These are phyloP conservation scores for Drosophila histrio DNA, from an alignment of 2,888 invertebrate species.

Conservation along the genomic window DNA sequence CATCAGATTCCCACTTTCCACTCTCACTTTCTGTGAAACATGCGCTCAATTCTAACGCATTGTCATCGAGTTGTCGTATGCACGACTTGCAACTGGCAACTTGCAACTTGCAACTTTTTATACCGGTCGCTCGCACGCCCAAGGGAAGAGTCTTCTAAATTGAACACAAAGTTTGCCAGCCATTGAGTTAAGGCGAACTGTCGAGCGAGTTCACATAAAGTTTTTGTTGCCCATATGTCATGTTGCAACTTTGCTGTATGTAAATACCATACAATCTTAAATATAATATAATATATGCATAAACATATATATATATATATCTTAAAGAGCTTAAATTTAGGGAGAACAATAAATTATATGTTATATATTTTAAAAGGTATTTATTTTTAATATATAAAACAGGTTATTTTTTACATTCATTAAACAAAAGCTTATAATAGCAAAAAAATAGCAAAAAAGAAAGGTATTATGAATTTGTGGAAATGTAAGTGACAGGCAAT, in stretches of 20 bases:
- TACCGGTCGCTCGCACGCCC: not conserved
- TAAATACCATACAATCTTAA: slow-evolving; percentile 10
- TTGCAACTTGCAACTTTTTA: slow-evolving; percentile 31
- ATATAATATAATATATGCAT: not conserved
- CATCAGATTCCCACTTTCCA: not conserved
- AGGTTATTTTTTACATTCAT: too few relatives aligned
- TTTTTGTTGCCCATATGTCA: slow-evolving; percentile 31
- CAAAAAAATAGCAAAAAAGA: too few relatives aligned
- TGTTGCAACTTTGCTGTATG: slow-evolving; percentile 21
- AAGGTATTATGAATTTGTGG: too few relatives aligned
- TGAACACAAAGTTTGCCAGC: slow-evolving; percentile 61
- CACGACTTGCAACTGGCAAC: slow-evolving; percentile 48
- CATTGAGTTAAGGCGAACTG: slow-evolving; percentile 8
- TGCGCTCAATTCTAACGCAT: slow-evolving; percentile 39
- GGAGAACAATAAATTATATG: too few relatives aligned
- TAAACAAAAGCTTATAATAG: too few relatives aligned
- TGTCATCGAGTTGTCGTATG: slow-evolving; percentile 57
- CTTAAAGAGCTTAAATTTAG: too few relatives aligned
- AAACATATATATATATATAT: not conserved
- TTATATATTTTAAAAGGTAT: too few relatives aligned
- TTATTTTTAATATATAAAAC: too few relatives aligned
- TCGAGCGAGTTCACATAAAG: slow-evolving; percentile 17
- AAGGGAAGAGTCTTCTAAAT: slow-evolving; percentile 50
- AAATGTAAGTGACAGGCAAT: too few relatives aligned
- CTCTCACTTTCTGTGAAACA: not conserved